Conservation (phyloP, 2,888 invertebrate genomes). For the Ormyrus pomaceus region DNA sequence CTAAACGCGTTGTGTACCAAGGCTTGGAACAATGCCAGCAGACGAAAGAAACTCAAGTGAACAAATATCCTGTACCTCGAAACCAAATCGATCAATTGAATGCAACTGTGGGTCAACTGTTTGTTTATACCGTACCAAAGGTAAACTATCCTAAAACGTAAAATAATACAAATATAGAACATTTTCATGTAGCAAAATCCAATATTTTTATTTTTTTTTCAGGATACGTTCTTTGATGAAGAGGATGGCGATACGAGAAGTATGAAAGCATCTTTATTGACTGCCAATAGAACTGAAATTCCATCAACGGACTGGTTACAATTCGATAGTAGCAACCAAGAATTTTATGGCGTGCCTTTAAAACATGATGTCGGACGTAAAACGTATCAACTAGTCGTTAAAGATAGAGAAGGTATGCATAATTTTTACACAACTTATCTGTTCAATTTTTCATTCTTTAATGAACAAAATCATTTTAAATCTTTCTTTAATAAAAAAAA, state of each 20-base stretch:
- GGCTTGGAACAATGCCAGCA: slow-evolving; percentile 84
- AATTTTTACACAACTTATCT: no score
- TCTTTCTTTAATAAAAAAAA: slow-evolving; percentile 6
- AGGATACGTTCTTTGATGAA: slow-evolving; percentile 93
- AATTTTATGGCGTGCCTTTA: slow-evolving; percentile 91
- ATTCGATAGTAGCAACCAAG: slow-evolving; percentile 91
- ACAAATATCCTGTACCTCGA: slow-evolving; percentile 83
- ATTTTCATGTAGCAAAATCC: not conserved
- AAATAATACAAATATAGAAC: not conserved
- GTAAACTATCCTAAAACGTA: slow-evolving; percentile 74
- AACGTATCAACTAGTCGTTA: slow-evolving; percentile 85
- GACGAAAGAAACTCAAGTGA: slow-evolving; percentile 73
- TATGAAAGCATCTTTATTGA: slow-evolving; percentile 84
- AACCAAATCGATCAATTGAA: slow-evolving; percentile 91
- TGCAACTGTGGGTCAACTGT: slow-evolving; percentile 88
- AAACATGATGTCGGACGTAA: slow-evolving; percentile 83
- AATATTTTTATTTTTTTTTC: slow-evolving; percentile 60
- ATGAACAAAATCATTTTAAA: slow-evolving; percentile 27
- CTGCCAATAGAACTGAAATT: slow-evolving; percentile 83
- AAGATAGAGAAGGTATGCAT: slow-evolving; percentile 66
- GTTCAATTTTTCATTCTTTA: not conserved
- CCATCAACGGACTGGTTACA: slow-evolving; percentile 88
- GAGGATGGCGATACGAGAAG: slow-evolving; percentile 88
- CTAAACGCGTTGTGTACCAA: slow-evolving; percentile 81
- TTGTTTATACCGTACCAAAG: slow-evolving; percentile 88